Base-by-base conservation (phyloP, 92 coral and sea anemone genomes). In the Paragorgia papillata region DNA sequence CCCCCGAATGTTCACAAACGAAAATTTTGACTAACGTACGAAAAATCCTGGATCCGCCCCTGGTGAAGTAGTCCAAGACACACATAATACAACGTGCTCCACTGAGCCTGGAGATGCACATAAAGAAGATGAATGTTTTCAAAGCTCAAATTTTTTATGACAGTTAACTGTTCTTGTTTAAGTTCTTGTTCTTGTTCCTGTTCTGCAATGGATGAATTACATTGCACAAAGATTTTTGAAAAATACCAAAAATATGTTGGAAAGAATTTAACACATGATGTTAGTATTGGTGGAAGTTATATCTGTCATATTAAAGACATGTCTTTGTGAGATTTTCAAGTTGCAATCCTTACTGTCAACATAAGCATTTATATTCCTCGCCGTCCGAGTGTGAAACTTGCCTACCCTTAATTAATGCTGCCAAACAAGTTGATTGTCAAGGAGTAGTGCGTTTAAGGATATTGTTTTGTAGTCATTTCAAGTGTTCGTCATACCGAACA, bases 201-300 rank as follows among this genome's bases (percentile, higher is more conserved):
- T 67, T 67, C 31, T 28, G 28, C 9, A 43, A 32, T 2, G 20
- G 66, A 60, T 60, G 20, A 20, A 18, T 20, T 30, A 17, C 18
- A 73, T 31, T 29, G 32, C 26, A 30, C 39, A 0, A 53, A 35
- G 24, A 41, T 64, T 68, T 32, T 46, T 62, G 79, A 62, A n/a
- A 84, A 27, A 64, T 84, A 84, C 70, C 35, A 46, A 73, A 84
- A 79, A 77, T 84, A 84, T 60, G 24, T 79, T 9, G 35, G 73
- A 49, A 63, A 84, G 53, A 84, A 84, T 46, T 79, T 79, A 44
- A 57, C 88, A 62, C 43, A 69, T 53, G 76, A n/a, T n/a, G n/a
- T 84, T 24, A 62, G 66, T 40, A 40, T 22, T 24, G 64, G 65
- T 26, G 75, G 60, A 22, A 21, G 54, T 37, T 62, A 81, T 62